phyloP scores from a whole-genome alignment of 2,888 invertebrate species.

The Hirtodrosophila duncani region DNA sequence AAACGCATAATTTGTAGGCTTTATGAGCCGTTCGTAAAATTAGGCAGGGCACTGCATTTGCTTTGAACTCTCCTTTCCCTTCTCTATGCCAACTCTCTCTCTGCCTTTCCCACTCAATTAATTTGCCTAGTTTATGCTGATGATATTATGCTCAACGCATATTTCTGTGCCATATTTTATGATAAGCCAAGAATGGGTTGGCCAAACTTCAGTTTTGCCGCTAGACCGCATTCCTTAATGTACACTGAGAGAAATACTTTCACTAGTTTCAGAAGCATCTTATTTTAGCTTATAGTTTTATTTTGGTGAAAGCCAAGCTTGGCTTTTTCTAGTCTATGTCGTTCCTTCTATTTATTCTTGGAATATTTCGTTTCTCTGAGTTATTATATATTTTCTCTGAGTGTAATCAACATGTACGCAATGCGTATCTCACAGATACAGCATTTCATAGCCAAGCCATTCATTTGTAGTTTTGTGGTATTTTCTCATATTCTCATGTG shows the following conservation, averaged over 20 bases:
- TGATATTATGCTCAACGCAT: conserved; percentile 46
- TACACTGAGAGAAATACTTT: too few species aligned
- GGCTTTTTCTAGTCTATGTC: too few species aligned
- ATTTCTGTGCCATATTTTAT: conserved; percentile 58
- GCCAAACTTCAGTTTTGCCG: conserved; percentile 13
- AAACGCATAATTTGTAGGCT: conserved; percentile 61
- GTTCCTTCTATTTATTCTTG: too few species aligned
- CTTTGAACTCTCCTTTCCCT: conserved; percentile 6
- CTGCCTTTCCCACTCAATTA: conserved; percentile 49
- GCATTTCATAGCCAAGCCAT: conserved; percentile 33
- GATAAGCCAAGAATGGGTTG: conserved; percentile 41
- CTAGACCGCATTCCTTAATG: conserved; percentile 28
- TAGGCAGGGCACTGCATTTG: conserved; percentile 5
- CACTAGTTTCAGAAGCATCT: too few species aligned
- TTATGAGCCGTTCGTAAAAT: conserved; percentile 44
- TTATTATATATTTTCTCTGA: background rate
- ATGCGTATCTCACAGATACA: conserved; percentile 57
- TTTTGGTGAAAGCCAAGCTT: too few species aligned
- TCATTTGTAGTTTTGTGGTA: too few species aligned
- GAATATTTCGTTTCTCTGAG: too few species aligned
- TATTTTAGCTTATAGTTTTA: too few species aligned
- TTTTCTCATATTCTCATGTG: conserved; percentile 5
- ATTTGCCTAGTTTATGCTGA: conserved; percentile 67
- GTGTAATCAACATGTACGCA: conserved; percentile 60
- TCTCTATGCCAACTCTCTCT: background rate